These are phyloP conservation scores for Microctonus aethiopoides DNA, from an alignment of 2,888 invertebrate genomes.

Conservation along the genomic window DNA sequence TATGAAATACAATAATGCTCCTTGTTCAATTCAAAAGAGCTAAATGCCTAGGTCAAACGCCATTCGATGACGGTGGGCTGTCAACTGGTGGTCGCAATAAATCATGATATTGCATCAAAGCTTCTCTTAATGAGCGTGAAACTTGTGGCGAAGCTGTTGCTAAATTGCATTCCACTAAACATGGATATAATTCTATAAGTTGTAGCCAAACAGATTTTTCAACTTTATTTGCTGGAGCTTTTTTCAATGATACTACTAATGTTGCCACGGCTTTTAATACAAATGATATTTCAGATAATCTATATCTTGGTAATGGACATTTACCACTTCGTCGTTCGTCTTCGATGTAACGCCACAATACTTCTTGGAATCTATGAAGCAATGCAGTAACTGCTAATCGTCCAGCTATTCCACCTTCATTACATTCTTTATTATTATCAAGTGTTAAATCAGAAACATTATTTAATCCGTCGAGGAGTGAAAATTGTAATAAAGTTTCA, in stretches of 20 bases:
- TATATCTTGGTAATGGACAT: slow-evolving; percentile 87
- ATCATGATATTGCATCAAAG: slow-evolving; percentile 88
- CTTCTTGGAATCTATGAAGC: slow-evolving; percentile 92
- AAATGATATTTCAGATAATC: slow-evolving; percentile 95
- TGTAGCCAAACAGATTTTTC: slow-evolving; percentile 94
- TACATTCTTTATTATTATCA: slow-evolving; percentile 55
- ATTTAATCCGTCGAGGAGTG: slow-evolving; percentile 79
- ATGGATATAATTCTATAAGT: slow-evolving; percentile 90
- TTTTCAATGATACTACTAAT: slow-evolving; percentile 90
- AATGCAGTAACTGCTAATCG: slow-evolving; percentile 91
- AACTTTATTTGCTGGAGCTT: slow-evolving; percentile 89
- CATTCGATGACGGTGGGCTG: slow-evolving; percentile 56
- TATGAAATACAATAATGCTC: neutral
- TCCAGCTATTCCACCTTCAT: slow-evolving; percentile 75
- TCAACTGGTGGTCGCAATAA: slow-evolving; percentile 76
- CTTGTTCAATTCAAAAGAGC: slow-evolving; percentile 9
- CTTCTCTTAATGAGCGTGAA: slow-evolving; percentile 83
- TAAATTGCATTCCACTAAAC: slow-evolving; percentile 84
- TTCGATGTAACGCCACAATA: slow-evolving; percentile 86
- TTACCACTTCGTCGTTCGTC: slow-evolving; percentile 86
- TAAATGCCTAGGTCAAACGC: slow-evolving; percentile 56
- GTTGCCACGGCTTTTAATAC: slow-evolving; percentile 95
- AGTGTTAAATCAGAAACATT: slow-evolving; percentile 57
- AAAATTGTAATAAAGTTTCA: slow-evolving; percentile 94
- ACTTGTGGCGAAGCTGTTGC: slow-evolving; percentile 85